These are phyloP conservation scores for Coluber constrictor DNA, from an alignment of 2,797 vertebrate species.

Conservation along the genomic window DNA sequence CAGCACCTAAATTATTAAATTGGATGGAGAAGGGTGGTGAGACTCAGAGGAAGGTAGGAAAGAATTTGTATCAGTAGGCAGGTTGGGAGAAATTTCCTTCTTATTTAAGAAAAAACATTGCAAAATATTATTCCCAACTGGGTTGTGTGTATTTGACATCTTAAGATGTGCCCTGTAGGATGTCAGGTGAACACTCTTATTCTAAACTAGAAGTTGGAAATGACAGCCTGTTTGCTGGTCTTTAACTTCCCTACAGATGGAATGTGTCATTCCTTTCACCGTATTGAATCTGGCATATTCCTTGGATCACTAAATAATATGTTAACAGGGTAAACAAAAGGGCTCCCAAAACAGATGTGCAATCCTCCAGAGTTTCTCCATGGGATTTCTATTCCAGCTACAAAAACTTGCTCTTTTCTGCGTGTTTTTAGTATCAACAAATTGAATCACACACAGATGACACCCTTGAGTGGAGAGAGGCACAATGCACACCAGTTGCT, in stretches of 20 bases:
- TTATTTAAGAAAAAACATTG: neutral
- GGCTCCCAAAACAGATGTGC: neutral
- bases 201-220: neutral
- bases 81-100: neutral
- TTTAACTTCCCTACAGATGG: neutral
- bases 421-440: neutral
- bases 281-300: neutral
- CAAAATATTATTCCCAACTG: neutral
- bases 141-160: neutral
- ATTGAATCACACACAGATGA: constrained; percentile 7
- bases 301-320: neutral
- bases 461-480: neutral
- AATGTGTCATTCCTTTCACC: neutral
- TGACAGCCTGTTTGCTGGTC: neutral
- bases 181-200: fast-evolving
- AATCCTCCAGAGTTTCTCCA: neutral
- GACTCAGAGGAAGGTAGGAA: neutral
- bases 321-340: constrained; percentile 14
- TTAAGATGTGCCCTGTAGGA: neutral
- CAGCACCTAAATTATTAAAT: neutral
- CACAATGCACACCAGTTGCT: neutral
- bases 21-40: neutral
- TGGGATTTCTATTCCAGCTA: neutral
- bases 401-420: neutral
- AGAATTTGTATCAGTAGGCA: neutral